Percentiles rank a stretch among this genome's conserved stretches.
These are phyloP conservation scores for Geococcyx californianus DNA, from an alignment of 2,113 vertebrate genomes.

Conservation along the genomic window DNA sequence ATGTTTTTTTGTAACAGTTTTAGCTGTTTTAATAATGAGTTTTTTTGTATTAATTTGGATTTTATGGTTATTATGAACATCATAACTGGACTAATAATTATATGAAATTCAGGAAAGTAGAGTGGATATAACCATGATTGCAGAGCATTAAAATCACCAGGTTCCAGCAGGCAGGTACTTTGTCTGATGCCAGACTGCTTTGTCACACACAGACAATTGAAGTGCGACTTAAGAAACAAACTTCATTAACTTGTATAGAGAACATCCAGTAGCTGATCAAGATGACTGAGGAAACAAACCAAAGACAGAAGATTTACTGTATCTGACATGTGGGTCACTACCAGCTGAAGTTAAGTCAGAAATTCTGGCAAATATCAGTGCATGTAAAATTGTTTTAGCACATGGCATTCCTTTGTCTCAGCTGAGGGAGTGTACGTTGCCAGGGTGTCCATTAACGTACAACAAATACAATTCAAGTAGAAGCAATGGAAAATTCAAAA, in stretches of 20 bases:
- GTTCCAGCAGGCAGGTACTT: not conserved
- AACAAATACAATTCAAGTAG: not conserved
- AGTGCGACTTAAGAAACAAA: not conserved
- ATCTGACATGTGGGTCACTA: not conserved
- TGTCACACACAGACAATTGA: not conserved
- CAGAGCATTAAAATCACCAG: not conserved
- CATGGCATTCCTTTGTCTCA: not conserved
- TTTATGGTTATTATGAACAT: not conserved
- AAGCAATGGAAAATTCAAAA: not conserved
- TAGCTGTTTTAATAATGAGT: not conserved
- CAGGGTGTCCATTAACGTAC: not conserved
- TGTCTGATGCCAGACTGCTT: not conserved
- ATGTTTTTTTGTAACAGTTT: not conserved
- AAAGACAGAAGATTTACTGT: not conserved
- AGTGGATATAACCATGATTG: slow-evolving; percentile 28
- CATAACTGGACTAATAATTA: not conserved
- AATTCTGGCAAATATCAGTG: not conserved
- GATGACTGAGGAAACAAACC: not conserved
- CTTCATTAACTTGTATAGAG: not conserved
- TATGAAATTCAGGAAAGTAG: not conserved
- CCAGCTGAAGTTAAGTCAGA: not conserved
- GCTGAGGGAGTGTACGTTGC: not conserved
- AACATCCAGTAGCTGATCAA: not conserved
- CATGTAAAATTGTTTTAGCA: not conserved
- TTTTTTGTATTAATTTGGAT: not conserved